A percentile compares a stretch with the other conserved stretches of the same genome.
These are phyloP conservation scores for Trogon melanurus DNA, from an alignment of 2,113 vertebrate species.

Conservation along the genomic window DNA sequence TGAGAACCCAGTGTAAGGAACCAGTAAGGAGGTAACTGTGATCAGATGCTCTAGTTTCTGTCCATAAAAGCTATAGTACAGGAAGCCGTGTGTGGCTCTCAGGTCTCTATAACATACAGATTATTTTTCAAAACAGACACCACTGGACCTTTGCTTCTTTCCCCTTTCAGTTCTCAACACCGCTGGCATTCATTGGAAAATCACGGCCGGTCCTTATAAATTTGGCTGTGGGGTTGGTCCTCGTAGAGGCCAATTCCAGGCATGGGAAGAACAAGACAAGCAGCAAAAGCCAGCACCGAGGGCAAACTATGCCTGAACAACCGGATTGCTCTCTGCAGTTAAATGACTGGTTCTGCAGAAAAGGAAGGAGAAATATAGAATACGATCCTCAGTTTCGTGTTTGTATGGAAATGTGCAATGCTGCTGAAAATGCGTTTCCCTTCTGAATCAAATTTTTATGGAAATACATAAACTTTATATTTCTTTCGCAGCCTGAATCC, in stretches of 20 bases:
- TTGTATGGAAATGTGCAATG: neutral
- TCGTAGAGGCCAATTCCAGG: neutral
- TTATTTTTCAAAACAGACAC: neutral
- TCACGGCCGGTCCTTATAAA: neutral
- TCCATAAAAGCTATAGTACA: neutral
- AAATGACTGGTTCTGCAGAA: neutral
- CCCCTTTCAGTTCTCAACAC: neutral
- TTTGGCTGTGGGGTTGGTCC: neutral
- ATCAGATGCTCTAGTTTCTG: neutral
- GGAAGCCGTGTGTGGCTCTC: neutral
- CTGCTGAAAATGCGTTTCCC: neutral
- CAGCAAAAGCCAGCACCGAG: neutral
- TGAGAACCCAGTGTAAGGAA: neutral
- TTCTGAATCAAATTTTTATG: neutral
- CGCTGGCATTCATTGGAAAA: neutral
- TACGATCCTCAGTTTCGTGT: neutral
- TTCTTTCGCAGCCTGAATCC: neutral
- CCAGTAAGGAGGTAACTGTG: neutral
- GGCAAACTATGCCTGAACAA: neutral
- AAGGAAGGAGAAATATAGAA: neutral
- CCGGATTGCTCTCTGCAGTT: neutral
- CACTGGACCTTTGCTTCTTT: neutral
- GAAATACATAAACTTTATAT: neutral
- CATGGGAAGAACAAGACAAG: neutral
- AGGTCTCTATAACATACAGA: neutral